Conservation (phyloP, 2,888 invertebrate genomes). For the Morpho deidamia region DNA sequence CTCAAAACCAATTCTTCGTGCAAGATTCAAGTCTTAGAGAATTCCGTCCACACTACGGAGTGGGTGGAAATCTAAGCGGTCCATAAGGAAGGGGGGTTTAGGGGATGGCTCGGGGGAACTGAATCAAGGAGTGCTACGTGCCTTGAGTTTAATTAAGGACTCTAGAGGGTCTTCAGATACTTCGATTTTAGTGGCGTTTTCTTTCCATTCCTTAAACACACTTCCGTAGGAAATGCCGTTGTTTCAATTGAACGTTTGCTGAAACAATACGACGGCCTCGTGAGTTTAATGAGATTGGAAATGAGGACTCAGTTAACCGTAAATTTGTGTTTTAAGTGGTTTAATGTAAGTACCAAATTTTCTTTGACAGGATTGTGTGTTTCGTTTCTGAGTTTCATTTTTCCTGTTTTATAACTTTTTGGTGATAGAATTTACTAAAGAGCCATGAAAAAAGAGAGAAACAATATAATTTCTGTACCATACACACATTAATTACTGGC, state of each 20-base stretch:
- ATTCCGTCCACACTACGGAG: slow-evolving; percentile 71
- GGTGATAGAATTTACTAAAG: no score
- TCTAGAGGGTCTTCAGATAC: slow-evolving; percentile 60
- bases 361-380: no score
- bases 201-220: slow-evolving; percentile 50
- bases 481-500: no score
- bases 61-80: slow-evolving; percentile 76
- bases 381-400: no score
- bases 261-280: not conserved
- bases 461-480: no score
- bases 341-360: no score
- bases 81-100: slow-evolving; percentile 68
- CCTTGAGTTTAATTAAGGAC: slow-evolving; percentile 75
- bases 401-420: no score
- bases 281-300: not conserved
- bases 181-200: slow-evolving; percentile 74
- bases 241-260: slow-evolving; percentile 32
- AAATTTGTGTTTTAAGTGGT: no score
- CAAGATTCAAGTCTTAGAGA: slow-evolving; percentile 73
- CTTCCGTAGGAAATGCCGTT: slow-evolving; percentile 15
- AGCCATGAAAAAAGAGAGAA: no score
- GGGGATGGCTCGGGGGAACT: slow-evolving; percentile 53
- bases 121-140: slow-evolving; percentile 77
- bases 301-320: not conserved
- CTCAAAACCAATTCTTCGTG: slow-evolving; percentile 70